These are phyloP conservation scores for Australoheros scitulus DNA, from an alignment of 2,113 vertebrate species.

Conservation along the genomic window DNA sequence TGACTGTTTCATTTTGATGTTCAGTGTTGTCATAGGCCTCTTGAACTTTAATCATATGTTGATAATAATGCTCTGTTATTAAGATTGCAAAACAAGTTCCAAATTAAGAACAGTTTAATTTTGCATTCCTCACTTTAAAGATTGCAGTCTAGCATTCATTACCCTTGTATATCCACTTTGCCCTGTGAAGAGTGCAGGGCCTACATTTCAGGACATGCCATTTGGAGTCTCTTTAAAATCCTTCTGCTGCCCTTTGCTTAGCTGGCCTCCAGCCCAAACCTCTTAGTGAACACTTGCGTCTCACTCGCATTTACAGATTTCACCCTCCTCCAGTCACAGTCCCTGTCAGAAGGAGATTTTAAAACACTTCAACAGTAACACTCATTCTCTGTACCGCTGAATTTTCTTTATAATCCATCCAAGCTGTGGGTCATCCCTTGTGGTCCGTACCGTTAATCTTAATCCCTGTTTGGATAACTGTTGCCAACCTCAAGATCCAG, in stretches of 20 bases:
- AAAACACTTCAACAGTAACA: constrained; percentile 1
- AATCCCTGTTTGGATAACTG: constrained; percentile 13
- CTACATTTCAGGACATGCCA: constrained; percentile 43
- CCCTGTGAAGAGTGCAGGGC: constrained; percentile 25
- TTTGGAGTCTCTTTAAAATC: constrained; percentile 45
- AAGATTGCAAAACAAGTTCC: not conserved
- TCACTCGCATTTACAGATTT: constrained; percentile 24
- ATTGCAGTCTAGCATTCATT: not conserved
- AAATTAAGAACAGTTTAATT: not conserved
- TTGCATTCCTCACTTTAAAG: not conserved
- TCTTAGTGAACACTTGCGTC: constrained; percentile 48
- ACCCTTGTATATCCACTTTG: not conserved
- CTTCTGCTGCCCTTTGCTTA: constrained; percentile 45
- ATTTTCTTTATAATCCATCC: not conserved
- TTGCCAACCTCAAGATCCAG: constrained; percentile 16
- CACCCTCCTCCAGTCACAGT: constrained; percentile 37
- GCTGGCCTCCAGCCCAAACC: constrained; percentile 56
- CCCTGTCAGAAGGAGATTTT: constrained; percentile 5
- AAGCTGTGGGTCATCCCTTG: not conserved
- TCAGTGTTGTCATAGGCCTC: not conserved
- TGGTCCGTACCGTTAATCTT: constrained; percentile 1
- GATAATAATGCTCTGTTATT: not conserved
- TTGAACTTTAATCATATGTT: not conserved
- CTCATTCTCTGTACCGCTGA: not conserved
- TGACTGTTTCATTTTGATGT: not conserved